A percentile compares a stretch with the other conserved stretches of the same genome.
Evolutionary conservation across 1,140 invertebrate genomes (phyloP).

Genomic region (Mya arenaria): DNA sequence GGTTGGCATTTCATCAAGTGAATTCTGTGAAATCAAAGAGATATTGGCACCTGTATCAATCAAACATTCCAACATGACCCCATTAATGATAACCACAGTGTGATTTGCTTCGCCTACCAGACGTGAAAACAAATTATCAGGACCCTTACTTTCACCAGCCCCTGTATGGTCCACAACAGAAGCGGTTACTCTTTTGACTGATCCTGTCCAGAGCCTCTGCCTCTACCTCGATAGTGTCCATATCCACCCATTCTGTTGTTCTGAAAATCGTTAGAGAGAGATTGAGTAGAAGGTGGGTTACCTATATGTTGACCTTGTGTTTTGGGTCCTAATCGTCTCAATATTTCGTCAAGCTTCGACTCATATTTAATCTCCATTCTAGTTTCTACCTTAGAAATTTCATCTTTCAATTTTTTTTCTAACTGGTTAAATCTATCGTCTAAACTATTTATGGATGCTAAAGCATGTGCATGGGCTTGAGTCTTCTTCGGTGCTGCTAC

Average conservation of each 20-base stretch:
- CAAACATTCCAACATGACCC: background rate
- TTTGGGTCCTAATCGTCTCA: too few species aligned
- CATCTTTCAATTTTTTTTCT: background rate
- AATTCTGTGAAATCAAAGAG: background rate
- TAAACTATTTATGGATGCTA: background rate
- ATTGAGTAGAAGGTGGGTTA: background rate
- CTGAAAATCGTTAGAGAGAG: too few species aligned
- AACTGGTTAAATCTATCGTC: background rate
- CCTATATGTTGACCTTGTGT: background rate
- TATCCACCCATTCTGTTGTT: background rate
- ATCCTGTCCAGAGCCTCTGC: background rate
- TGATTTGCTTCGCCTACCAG: constrained; percentile 8
- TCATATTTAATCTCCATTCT: too few species aligned
- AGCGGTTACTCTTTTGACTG: constrained; percentile 15
- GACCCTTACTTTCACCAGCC: background rate
- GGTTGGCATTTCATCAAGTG: background rate
- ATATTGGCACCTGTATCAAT: constrained; percentile 13
- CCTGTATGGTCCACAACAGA: constrained; percentile 6
- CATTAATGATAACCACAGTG: background rate
- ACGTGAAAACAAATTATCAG: background rate
- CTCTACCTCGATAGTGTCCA: background rate
- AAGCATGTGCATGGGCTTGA: background rate
- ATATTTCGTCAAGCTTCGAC: too few species aligned
- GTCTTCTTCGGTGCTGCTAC: background rate
- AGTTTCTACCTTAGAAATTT: background rate